These are phyloP conservation scores for Hofmannophila pseudospretella DNA, from an alignment of 2,888 invertebrate genomes.

Conservation along the genomic window DNA sequence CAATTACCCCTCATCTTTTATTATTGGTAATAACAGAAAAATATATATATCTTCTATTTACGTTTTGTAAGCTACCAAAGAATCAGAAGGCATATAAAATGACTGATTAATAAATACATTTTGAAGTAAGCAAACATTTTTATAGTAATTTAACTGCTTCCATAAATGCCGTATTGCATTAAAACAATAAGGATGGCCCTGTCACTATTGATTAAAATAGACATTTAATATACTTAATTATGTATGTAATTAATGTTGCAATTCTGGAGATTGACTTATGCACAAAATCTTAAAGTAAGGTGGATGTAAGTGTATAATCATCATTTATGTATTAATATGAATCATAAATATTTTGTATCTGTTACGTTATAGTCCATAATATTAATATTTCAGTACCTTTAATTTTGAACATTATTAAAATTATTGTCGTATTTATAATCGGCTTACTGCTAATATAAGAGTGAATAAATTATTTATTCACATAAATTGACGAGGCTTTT, in stretches of 20 bases:
- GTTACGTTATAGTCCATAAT: not conserved
- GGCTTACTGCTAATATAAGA: not conserved
- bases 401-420: not conserved
- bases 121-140: conserved; percentile 9
- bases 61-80: conserved; percentile 11
- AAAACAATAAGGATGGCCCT: conserved; percentile 5
- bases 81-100: conserved; percentile 16
- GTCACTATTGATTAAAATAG: conserved; percentile 22
- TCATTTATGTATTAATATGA: conserved; percentile 5
- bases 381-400: not conserved
- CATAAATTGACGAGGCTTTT: conserved; percentile 12
- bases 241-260: conserved; percentile 18
- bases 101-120: conserved; percentile 32
- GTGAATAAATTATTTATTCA: not conserved
- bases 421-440: not conserved
- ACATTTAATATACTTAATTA: conserved; percentile 16
- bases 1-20: conserved; percentile 49
- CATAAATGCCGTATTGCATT: conserved; percentile 2
- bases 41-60: conserved; percentile 8
- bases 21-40: conserved; percentile 20
- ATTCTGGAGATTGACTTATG: conserved; percentile 50
- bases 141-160: conserved; percentile 7
- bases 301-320: conserved; percentile 19
- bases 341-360: conserved; percentile 4
- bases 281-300: conserved; percentile 55